Conservation (phyloP, 2,797 vertebrate species). For the Premnoplex brunnescens region DNA sequence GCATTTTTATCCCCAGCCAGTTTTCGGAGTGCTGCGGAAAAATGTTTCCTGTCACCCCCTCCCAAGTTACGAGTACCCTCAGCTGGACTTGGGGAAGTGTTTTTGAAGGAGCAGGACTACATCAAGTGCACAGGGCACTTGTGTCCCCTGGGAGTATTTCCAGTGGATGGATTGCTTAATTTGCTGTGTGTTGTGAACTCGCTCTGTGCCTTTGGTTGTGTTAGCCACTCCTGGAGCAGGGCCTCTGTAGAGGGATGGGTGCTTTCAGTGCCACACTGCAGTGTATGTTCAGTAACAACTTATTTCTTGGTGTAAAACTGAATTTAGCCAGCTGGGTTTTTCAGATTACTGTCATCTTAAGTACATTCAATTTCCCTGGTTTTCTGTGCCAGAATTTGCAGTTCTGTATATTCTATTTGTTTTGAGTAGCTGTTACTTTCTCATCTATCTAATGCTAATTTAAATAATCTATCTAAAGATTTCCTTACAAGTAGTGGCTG, state of each 20-base stretch:
- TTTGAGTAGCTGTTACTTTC: constrained; percentile 14
- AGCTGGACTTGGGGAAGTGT: background rate
- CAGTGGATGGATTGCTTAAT: background rate
- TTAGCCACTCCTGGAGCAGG: background rate
- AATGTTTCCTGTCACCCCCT: background rate
- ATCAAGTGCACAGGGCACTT: background rate
- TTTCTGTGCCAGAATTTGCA: background rate
- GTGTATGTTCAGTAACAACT: background rate
- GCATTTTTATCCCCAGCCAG: fast-evolving
- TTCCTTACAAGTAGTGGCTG: background rate
- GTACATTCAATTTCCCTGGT: background rate
- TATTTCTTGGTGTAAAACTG: background rate
- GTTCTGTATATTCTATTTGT: background rate
- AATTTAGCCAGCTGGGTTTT: background rate
- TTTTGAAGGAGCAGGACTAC: background rate
- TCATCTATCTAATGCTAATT: background rate
- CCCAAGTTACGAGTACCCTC: background rate
- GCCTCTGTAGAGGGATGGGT: background rate
- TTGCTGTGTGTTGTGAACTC: background rate
- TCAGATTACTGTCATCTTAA: constrained; percentile 2
- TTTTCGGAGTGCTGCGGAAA: background rate
- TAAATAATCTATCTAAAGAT: background rate
- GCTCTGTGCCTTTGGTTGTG: background rate
- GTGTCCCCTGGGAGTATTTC: background rate
- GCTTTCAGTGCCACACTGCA: background rate